Evolutionary conservation across 2,113 vertebrate species (phyloP).

Genomic region (Otus sunia): DNA sequence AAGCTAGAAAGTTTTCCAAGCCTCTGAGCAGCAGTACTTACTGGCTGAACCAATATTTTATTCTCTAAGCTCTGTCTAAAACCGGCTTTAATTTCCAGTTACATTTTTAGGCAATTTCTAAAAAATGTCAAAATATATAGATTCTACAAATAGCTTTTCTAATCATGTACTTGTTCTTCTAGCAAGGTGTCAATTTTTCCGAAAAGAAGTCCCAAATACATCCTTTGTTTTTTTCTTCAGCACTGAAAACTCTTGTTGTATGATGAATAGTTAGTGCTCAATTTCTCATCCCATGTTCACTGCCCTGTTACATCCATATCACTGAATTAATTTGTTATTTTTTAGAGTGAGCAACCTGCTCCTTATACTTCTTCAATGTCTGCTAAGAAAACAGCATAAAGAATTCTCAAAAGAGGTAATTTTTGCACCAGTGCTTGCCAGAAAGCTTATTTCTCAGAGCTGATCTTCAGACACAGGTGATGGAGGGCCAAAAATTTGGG

Average conservation of each 20-base stretch:
- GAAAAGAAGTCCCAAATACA: not conserved
- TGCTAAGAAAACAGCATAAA: not conserved
- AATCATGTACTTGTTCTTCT: not conserved
- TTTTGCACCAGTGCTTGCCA: not conserved
- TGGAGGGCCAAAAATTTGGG: not conserved
- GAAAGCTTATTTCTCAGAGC: not conserved
- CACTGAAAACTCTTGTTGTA: not conserved
- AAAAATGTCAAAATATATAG: not conserved
- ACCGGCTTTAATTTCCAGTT: not conserved
- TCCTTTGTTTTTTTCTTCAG: not conserved
- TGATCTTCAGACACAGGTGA: not conserved
- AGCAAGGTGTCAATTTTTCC: not conserved
- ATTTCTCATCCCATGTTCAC: not conserved
- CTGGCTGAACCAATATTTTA: not conserved
- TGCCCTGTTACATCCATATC: not conserved
- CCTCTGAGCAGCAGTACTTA: not conserved
- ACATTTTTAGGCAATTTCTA: not conserved
- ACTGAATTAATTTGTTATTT: not conserved
- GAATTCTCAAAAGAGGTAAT: not conserved
- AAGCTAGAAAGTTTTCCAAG: not conserved
- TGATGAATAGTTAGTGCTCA: not conserved
- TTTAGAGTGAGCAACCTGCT: not conserved
- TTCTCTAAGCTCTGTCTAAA: not conserved
- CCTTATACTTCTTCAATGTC: not conserved
- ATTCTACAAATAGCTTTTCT: not conserved